Evolutionary conservation across 2,797 vertebrate species (phyloP), one percentile per base, ranked within the genome.

Genomic region (Notolepis coatsorum): DNA sequence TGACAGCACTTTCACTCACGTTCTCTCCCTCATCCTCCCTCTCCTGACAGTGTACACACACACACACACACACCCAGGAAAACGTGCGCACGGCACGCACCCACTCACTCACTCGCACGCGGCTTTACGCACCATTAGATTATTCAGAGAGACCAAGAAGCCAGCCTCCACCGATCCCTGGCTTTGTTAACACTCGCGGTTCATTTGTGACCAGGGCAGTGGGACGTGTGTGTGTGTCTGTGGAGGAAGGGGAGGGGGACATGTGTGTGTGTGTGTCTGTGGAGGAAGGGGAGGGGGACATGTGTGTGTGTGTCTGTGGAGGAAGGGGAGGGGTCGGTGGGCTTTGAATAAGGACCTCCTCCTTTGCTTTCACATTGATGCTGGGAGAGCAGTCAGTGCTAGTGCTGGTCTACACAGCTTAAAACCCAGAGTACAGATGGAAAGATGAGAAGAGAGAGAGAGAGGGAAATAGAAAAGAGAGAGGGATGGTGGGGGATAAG

Each of bases 1-100:
- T 98, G 97, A 97, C 96, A 93, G 94, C 93, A 96, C 95, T 95
- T 93, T 94, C 93, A 93, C 93, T 95, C 92, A 81, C 87, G 77
- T 79, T 85, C 72, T 77, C 84, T 88, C 46, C 62, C 76, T 75
- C 68, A 49, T 77, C 66, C 54, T 43, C 28, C 41, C 46, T 53
- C 72, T 73, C 54, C 2, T 3, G 12, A 7, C 42, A 20, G 28
- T 79, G 68, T 81, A 90, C 53, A 23, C 76, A 73, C 31, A 13
- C 54, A 20, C 28, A 15, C 31, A 52, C 69, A 69, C 57, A 84
- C 47, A 18, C 25, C 4, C 48, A 17, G n/a, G n/a, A n/a, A n/a
- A n/a, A n/a, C n/a, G n/a, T n/a, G n/a, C 30, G 24, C 62, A 46
- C 72, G 28, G 42, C 23, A 55, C 31, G 58, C 62, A 59, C 59